These are phyloP conservation scores for Bimastos eiseni DNA, from an alignment of 2,888 invertebrate species.

Conservation along the genomic window DNA sequence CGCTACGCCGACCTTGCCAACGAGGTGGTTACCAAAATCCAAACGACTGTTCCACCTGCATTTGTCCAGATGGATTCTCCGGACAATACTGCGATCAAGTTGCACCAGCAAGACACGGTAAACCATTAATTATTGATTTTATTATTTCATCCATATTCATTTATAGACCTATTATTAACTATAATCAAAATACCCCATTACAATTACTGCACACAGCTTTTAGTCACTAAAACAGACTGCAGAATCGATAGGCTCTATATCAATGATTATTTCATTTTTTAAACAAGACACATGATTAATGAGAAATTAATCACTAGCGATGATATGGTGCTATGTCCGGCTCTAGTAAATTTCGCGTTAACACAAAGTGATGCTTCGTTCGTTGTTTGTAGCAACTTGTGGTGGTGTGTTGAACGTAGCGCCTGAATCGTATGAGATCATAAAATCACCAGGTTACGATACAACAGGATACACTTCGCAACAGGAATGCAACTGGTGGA, in stretches of 20 bases:
- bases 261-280: not conserved
- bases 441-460: conserved; percentile 43
- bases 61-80: conserved; percentile 54
- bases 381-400: conserved; percentile 34
- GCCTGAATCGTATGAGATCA: not conserved
- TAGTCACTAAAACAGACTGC: not conserved
- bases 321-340: not conserved
- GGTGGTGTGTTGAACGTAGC: conserved; percentile 29
- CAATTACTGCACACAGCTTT: not conserved
- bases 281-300: not conserved
- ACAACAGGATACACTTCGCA: conserved; percentile 22
- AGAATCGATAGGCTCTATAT: not conserved
- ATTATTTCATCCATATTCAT: not conserved
- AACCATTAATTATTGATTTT: not conserved
- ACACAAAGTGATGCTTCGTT: no score
- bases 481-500: conserved; percentile 42
- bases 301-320: not conserved
- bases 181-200: not conserved
- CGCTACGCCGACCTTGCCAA: not conserved
- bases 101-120: conserved; percentile 41
- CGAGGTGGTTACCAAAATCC: conserved; percentile 47
- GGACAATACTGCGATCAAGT: conserved; percentile 50
- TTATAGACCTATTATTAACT: not conserved
- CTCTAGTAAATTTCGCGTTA: not conserved
- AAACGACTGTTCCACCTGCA: conserved; percentile 52